A percentile compares a stretch with the other conserved stretches of the same genome.
These are phyloP conservation scores for Ceratina calcarata DNA, from an alignment of 1,140 invertebrate species.

Conservation along the genomic window DNA sequence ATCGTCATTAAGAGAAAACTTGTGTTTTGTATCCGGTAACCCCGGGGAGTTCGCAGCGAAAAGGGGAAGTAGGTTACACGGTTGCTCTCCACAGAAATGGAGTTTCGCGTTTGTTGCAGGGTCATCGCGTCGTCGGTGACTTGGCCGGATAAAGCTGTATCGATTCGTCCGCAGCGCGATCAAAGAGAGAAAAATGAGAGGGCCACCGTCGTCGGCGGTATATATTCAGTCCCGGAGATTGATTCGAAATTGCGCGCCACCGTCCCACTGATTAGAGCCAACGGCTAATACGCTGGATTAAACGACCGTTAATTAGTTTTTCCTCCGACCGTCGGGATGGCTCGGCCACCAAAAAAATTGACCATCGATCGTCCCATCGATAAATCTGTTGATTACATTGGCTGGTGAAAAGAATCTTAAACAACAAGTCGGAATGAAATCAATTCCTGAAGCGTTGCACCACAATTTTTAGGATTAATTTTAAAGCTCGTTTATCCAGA, in stretches of 20 bases:
- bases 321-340: not conserved
- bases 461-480: no score
- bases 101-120: conserved; percentile 47
- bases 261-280: conserved; percentile 10
- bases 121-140: no score
- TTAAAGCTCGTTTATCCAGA: no score
- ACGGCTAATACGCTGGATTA: conserved; percentile 23
- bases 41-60: no score
- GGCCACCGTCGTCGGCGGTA: no score
- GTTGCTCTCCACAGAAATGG: conserved; percentile 36
- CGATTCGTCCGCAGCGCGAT: conserved; percentile 47
- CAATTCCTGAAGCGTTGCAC: no score
- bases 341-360: no score
- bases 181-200: conserved; percentile 53
- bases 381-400: no score
- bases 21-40: not conserved
- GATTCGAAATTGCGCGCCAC: conserved; percentile 42
- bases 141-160: conserved; percentile 45
- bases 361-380: no score
- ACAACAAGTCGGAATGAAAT: no score
- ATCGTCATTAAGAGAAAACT: conserved; percentile 36
- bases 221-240: conserved; percentile 58
- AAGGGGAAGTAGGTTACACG: conserved; percentile 22
- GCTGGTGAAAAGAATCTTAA: no score
- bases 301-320: no score